phyloP scores from a whole-genome alignment of 2,888 invertebrate species.

The Empis stercorea region DNA sequence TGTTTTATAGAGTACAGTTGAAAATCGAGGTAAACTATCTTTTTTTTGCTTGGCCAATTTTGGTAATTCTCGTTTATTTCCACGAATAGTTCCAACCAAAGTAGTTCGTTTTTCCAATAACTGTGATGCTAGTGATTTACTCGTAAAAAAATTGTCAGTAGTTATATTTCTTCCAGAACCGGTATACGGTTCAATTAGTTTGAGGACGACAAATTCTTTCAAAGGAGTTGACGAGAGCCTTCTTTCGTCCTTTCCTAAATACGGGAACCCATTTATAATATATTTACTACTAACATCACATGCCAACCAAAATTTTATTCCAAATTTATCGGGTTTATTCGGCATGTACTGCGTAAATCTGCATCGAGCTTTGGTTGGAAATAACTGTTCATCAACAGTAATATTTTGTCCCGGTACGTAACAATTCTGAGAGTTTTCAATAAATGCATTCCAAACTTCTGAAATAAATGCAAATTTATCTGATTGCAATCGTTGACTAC shows the following conservation, averaged over 20 bases:
- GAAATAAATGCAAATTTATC: conserved; percentile 4
- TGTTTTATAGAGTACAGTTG: conserved; percentile 4
- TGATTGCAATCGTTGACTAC: conserved; percentile 3
- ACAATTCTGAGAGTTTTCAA: too few species aligned
- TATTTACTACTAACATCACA: too few species aligned
- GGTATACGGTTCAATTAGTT: conserved; percentile 6
- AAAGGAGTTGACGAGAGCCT: conserved; percentile 11
- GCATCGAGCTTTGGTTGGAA: too few species aligned
- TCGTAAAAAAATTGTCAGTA: conserved; percentile 8
- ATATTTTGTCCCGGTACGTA: too few species aligned
- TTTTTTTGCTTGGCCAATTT: conserved; percentile 14
- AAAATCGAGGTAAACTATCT: conserved; percentile 4
- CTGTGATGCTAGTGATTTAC: conserved; percentile 6
- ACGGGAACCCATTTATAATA: too few species aligned
- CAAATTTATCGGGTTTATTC: too few species aligned
- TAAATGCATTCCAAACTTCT: background rate
- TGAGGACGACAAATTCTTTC: conserved; percentile 16
- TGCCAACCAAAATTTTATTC: too few species aligned
- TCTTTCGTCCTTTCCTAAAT: background rate
- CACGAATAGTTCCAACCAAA: conserved; percentile 6
- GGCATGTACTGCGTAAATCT: too few species aligned
- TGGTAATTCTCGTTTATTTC: conserved; percentile 12
- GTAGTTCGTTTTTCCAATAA: conserved; percentile 3
- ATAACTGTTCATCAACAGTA: too few species aligned
- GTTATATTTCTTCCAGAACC: conserved; percentile 4